Evolutionary conservation across 92 coral and sea anemone species (phyloP).

Genomic region (Micromussa lordhowensis): DNA sequence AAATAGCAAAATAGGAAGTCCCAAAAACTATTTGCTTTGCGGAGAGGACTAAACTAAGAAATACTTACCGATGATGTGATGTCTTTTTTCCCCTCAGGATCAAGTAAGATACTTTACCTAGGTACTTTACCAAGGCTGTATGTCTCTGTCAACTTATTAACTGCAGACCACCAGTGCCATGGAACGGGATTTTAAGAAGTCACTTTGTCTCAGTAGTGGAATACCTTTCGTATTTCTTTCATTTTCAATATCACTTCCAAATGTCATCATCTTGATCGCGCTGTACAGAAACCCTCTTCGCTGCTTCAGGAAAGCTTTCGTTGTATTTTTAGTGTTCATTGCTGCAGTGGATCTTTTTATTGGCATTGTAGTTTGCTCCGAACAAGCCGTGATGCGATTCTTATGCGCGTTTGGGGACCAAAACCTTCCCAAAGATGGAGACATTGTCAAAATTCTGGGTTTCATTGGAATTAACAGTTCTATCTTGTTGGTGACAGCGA

Average conservation of each 20-base stretch:
- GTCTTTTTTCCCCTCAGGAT: too few relatives aligned
- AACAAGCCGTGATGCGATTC: slow-evolving; percentile 11
- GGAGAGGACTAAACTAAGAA: too few relatives aligned
- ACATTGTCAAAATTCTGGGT: background rate
- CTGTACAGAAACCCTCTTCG: slow-evolving; percentile 13
- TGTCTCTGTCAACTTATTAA: too few relatives aligned
- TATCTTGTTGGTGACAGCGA: slow-evolving; percentile 13
- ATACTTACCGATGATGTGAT: too few relatives aligned
- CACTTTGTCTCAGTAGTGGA: slow-evolving; percentile 13
- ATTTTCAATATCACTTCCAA: background rate
- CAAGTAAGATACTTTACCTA: too few relatives aligned
- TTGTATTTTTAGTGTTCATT: slow-evolving; percentile 6
- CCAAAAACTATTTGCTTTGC: too few relatives aligned
- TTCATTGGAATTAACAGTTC: slow-evolving; percentile 28
- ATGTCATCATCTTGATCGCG: background rate
- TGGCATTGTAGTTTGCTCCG: slow-evolving; percentile 9
- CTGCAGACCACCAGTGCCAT: background rate
- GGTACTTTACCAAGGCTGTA: too few relatives aligned
- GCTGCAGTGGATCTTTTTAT: background rate
- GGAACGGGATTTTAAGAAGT: slow-evolving; percentile 8
- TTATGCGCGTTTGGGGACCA: background rate
- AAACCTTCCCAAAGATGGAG: background rate
- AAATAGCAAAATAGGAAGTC: too few relatives aligned
- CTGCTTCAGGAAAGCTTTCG: background rate
- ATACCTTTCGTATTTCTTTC: background rate